Conservation (phyloP, 2,888 invertebrate genomes). For the Mythimna pallens region DNA sequence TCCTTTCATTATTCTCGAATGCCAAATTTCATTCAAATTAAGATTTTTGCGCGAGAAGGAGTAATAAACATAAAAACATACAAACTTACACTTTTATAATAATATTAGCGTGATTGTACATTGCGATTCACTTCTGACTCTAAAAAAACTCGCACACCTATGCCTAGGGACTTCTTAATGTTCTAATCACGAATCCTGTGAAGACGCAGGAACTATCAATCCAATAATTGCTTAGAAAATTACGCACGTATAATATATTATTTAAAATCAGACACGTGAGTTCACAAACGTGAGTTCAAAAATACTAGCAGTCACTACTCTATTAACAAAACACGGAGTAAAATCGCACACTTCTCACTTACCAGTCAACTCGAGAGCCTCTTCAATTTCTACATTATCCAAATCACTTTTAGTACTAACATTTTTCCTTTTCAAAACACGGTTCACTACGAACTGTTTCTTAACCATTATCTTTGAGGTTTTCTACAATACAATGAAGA, state of each 20-base stretch:
- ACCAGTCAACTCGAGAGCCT: constrained; percentile 45
- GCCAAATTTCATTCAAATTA: no score
- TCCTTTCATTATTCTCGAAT: no score
- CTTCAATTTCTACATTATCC: constrained; percentile 49
- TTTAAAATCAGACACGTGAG: not conserved
- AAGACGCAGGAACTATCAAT: not conserved
- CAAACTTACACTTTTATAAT: no score
- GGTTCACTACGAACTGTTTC: constrained; percentile 34
- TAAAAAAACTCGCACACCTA: no score
- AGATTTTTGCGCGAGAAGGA: no score
- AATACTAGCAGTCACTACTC: not conserved
- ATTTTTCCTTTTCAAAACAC: constrained; percentile 7
- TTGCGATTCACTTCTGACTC: no score
- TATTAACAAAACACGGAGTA: not conserved
- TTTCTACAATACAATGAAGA: not conserved
- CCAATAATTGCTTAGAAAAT: not conserved
- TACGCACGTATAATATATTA: not conserved
- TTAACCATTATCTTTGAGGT: constrained; percentile 22
- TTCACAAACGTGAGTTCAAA: no score
- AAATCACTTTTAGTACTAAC: not conserved
- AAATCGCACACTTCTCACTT: constrained; percentile 4
- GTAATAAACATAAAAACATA: no score
- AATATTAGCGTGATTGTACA: no score
- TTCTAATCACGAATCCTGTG: not conserved
- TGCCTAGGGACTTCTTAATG: not conserved